Conservation (phyloP, 2,888 invertebrate genomes). For the Priocnemis perturbator region DNA sequence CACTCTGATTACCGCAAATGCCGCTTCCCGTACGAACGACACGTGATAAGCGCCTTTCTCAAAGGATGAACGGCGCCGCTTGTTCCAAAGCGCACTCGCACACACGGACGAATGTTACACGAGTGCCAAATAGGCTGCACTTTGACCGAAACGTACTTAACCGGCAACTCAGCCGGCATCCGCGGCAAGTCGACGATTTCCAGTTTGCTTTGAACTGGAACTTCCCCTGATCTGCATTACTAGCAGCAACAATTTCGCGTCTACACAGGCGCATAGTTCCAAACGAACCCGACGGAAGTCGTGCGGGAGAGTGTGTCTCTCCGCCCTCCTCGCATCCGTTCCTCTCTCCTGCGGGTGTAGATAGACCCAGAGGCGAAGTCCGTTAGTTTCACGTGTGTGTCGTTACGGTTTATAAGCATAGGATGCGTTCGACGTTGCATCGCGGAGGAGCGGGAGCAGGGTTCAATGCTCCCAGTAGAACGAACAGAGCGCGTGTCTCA, state of each 20-base stretch:
- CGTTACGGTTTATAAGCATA: conserved; percentile 71
- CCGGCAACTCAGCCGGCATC: conserved; percentile 24
- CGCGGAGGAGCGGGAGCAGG: conserved; percentile 44
- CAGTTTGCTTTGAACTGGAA: conserved; percentile 24
- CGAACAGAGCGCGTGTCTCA: conserved; percentile 55
- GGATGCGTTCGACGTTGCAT: conserved; percentile 65
- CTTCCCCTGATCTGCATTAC: conserved; percentile 17
- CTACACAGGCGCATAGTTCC: conserved; percentile 30
- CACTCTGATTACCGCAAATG: too few relatives aligned
- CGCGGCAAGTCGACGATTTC: conserved; percentile 36
- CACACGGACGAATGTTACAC: too few relatives aligned
- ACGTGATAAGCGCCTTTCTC: too few relatives aligned
- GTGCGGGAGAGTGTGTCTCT: conserved; percentile 17
- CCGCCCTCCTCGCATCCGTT: conserved; percentile 9
- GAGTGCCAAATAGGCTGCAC: neutral
- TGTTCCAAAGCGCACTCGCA: too few relatives aligned
- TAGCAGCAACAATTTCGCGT: neutral
- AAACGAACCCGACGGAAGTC: conserved; percentile 37
- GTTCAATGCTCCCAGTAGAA: conserved; percentile 63
- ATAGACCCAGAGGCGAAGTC: conserved; percentile 54
- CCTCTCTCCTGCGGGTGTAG: conserved; percentile 48
- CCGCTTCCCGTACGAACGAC: too few relatives aligned
- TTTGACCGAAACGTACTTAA: neutral
- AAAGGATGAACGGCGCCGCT: too few relatives aligned
- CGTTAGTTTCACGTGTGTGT: conserved; percentile 68